These are phyloP conservation scores for Eptesicus fuscus DNA, from an alignment of 2,113 vertebrate species.

Conservation along the genomic window DNA sequence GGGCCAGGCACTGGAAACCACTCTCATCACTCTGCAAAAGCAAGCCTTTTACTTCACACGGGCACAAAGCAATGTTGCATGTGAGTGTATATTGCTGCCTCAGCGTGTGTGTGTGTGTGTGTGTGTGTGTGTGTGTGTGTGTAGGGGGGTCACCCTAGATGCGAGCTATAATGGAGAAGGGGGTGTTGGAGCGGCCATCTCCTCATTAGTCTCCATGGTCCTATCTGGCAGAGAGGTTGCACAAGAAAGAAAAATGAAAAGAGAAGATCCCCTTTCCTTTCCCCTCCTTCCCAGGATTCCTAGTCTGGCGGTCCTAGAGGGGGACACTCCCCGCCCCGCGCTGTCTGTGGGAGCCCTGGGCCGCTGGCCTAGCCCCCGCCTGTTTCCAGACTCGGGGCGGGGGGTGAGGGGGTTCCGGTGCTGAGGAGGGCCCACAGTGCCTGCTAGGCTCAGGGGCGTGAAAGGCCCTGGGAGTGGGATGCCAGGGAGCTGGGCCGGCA, in stretches of 20 bases:
- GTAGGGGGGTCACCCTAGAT: too few relatives aligned
- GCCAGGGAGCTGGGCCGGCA: fast-evolving
- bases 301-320: not conserved
- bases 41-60: not conserved
- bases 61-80: not conserved
- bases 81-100: not conserved
- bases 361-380: not conserved
- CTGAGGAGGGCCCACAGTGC: fast-evolving
- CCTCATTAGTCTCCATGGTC: not conserved
- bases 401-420: too few relatives aligned
- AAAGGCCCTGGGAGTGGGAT: fast-evolving
- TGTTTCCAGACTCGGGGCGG: not conserved
- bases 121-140: not conserved
- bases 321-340: too few relatives aligned
- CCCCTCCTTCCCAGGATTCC: too few relatives aligned
- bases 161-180: not conserved
- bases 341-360: not conserved
- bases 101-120: not conserved
- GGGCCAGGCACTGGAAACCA: not conserved
- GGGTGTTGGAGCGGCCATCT: fast-evolving
- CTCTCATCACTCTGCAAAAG: not conserved
- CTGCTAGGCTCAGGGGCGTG: not conserved
- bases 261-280: not conserved
- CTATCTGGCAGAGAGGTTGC: not conserved
- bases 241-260: not conserved